Base-by-base conservation (phyloP, 2,888 invertebrate species). In the Platycheirus rosarum region DNA sequence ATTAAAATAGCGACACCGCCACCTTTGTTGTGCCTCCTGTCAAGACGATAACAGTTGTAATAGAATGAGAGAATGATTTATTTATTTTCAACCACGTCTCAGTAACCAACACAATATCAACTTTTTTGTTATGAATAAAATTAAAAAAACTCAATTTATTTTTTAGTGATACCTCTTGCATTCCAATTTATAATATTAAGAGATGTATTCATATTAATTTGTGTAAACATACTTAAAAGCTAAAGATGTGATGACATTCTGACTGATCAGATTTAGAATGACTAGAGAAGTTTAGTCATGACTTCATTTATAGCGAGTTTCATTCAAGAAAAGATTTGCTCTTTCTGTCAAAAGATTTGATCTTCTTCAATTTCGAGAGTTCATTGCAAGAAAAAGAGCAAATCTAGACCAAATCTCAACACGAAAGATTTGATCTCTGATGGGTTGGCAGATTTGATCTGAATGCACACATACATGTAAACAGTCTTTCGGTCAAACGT, bases 141-240 rank as follows among this genome's bases (percentile, higher is more conserved):
- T 13, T 23, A n/a, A 14, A 48, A 9, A n/a, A 48, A 48, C 23
- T 48, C 48, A 3, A 23, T 20, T 2, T 48, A 6, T 23, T 48
- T 48, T 20, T 48, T 48, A 9, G 16, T 14, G 7, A 46, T 46
- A 11, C 18, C 46, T 35, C 37, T 60, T 7, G 26, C 40, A 40
- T 40, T 60, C 60, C 60, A 60, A 29, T 20, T 60, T 26, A 60
- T 14, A 16, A 60, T 18, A 9, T 60, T 60, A 29, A 42, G 42
- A 26, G 60, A 60, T n/a, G 26, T 60, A 60, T 9, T 60, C 60
- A 44, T 60, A 16, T 8, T 26, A 13, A 14, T 60, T 3, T 26
- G 26, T 40, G 20, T 42, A 60, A 14, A 60, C 14, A 29, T 57
- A 40, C 40, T 57, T 57, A 57, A 57, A 40, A 20, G 23, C 57